Base-by-base conservation (phyloP, 1,140 invertebrate genomes). In the Hirudo medicinalis region DNA sequence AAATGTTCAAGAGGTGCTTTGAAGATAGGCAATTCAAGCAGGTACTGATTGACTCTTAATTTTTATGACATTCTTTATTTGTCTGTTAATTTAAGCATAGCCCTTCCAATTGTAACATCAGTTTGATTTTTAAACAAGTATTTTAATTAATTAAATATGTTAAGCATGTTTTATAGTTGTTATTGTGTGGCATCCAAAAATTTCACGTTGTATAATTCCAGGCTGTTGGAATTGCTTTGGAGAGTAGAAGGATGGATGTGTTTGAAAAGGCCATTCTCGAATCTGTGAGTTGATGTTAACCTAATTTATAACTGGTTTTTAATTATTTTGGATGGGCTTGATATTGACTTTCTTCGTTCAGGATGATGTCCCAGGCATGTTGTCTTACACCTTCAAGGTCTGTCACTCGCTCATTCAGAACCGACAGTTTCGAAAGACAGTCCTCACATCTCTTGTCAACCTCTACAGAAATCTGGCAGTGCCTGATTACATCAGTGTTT, bases 321-420 rank as follows among this genome's bases (percentile, higher is more conserved):
- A 29, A 63, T 13, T 63, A 27, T 63, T 63, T 63, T 63, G 25
- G 13, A 49, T 49, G 43, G 43, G 11, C 9, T 49, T 49, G 15
- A 49, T 49, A 15, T 11, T 17, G 9, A 15, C 13, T 15, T 9
- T 49, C 13, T 49, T 49, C 11, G 13, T 49, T 17, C 49, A 84
- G 81, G 92, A 95, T 82, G 92, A 97, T 84, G 87, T 92, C 15
- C 82, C 87, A 75, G 89, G 87, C 69, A 95, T 97, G 91, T 85
- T 97, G 67, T 88, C 89, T 11, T 97, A 98, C 83, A 91, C 93
- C 32, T 93, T 96, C 80, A 89, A 91, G 83, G 92, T 97, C 4
- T 91, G 90, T 0, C 95, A 97, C 92, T 92, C 91, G 68, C 85
- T 97, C 0, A 91, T 97, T 67, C 91, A 95, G 78, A 93, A 95